phyloP scores from a whole-genome alignment of 64 coral and sea anemone species.

The Dendrophyllia cribrosa region DNA sequence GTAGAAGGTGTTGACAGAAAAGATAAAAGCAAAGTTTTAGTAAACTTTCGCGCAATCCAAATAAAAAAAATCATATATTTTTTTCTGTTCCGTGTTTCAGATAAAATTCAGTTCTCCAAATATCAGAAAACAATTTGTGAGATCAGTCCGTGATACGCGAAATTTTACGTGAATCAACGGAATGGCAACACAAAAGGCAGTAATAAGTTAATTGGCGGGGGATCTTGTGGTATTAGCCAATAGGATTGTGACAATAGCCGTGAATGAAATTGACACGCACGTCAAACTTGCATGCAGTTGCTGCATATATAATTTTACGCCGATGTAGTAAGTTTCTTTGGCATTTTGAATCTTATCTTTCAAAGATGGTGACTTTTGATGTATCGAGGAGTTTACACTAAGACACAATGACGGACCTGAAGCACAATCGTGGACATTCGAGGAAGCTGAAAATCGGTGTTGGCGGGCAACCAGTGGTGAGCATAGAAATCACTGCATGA shows the following conservation, averaged over 20 bases:
- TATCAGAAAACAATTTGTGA: not conserved
- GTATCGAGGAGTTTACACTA: conserved; percentile 18
- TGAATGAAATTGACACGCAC: conserved; percentile 67
- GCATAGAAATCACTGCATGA: not conserved
- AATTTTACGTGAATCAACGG: not conserved
- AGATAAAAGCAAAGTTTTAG: no score
- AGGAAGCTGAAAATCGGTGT: conserved; percentile 87
- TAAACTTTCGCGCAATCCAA: no score
- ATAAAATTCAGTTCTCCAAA: not conserved
- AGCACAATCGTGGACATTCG: conserved; percentile 68
- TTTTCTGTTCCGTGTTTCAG: no score
- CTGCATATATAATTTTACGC: conserved; percentile 12
- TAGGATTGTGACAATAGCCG: conserved; percentile 37
- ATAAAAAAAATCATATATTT: no score
- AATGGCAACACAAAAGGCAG: not conserved
- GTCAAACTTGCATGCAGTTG: conserved; percentile 20
- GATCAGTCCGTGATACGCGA: not conserved
- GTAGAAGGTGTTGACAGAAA: no score
- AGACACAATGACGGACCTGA: conserved; percentile 77
- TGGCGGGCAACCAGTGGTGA: conserved; percentile 70
- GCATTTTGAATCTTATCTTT: not conserved
- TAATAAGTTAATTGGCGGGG: conserved; percentile 83
- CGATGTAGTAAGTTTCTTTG: no score
- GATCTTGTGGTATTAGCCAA: conserved; percentile 64
- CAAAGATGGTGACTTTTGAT: not conserved